Evolutionary conservation across 2,888 invertebrate species (phyloP).

Genomic region (Selenia dentaria): DNA sequence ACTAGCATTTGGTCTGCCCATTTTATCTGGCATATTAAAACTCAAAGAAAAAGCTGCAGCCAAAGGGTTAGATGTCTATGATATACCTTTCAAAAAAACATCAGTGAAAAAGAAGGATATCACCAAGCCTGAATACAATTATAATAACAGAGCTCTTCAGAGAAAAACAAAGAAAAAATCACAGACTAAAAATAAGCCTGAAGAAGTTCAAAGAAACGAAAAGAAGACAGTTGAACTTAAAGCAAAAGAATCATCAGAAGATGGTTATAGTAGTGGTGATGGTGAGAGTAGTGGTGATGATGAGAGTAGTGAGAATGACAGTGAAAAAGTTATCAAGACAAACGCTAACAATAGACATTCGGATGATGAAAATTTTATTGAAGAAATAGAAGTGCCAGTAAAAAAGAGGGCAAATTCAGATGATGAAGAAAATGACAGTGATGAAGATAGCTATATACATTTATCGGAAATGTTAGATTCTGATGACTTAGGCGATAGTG

Average conservation of each 20-base stretch:
- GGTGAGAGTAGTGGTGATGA: slow-evolving; percentile 38
- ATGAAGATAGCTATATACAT: slow-evolving; percentile 67
- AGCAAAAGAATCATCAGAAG: slow-evolving; percentile 67
- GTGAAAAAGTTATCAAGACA: not conserved
- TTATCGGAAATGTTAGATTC: slow-evolving; percentile 70
- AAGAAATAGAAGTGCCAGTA: slow-evolving; percentile 68
- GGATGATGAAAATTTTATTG: slow-evolving; percentile 48
- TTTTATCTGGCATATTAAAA: slow-evolving; percentile 93
- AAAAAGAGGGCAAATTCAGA: slow-evolving; percentile 53
- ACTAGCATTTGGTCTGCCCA: slow-evolving; percentile 97
- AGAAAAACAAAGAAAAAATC: slow-evolving; percentile 33
- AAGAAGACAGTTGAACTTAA: slow-evolving; percentile 38
- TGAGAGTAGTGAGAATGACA: slow-evolving; percentile 18
- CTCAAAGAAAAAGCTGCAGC: slow-evolving; percentile 78
- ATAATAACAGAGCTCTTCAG: not conserved
- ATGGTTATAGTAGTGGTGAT: slow-evolving; percentile 66
- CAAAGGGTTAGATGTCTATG: slow-evolving; percentile 67
- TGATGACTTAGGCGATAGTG: slow-evolving; percentile 61
- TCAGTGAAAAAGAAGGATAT: slow-evolving; percentile 53
- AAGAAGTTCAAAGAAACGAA: slow-evolving; percentile 33
- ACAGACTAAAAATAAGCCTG: slow-evolving; percentile 18
- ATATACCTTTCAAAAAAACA: slow-evolving; percentile 67
- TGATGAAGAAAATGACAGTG: slow-evolving; percentile 66
- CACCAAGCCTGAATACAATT: slow-evolving; percentile 15
- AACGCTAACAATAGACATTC: too few relatives aligned